Conservation (phyloP, 2,113 vertebrate species). For the Paradisaea rubra region DNA sequence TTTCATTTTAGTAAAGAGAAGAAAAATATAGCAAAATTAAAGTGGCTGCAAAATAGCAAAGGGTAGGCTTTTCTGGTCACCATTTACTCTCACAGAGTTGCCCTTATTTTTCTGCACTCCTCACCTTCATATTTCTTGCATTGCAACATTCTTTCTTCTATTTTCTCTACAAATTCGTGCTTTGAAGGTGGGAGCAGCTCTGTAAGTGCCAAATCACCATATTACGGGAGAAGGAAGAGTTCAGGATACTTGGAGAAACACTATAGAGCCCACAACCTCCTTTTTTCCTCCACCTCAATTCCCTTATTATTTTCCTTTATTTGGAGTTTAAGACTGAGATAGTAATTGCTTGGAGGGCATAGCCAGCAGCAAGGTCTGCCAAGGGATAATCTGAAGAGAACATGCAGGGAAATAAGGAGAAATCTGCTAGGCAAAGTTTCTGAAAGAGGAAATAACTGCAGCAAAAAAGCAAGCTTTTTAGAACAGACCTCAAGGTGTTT, state of each 20-base stretch:
- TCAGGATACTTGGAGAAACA: not conserved
- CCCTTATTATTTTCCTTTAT: not conserved
- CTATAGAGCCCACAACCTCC: not conserved
- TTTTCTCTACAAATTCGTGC: not conserved
- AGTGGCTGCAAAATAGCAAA: not conserved
- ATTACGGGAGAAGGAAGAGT: not conserved
- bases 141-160: not conserved
- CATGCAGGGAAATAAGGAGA: not conserved
- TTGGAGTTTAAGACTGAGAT: not conserved
- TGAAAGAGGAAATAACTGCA: not conserved
- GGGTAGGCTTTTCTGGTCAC: not conserved
- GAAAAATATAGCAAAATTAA: not conserved
- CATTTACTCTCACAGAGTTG: not conserved
- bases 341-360: not conserved
- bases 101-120: not conserved
- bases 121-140: not conserved
- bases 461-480: not conserved
- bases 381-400: not conserved
- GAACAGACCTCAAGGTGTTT: not conserved
- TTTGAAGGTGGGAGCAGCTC: not conserved
- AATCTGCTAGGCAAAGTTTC: not conserved
- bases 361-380: not conserved
- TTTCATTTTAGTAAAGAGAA: not conserved
- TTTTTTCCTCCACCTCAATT: not conserved
- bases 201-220: not conserved